Evolutionary conservation across 1,140 invertebrate genomes (phyloP), one percentile per base, ranked within the genome.

Genomic region (Ruditapes philippinarum): DNA sequence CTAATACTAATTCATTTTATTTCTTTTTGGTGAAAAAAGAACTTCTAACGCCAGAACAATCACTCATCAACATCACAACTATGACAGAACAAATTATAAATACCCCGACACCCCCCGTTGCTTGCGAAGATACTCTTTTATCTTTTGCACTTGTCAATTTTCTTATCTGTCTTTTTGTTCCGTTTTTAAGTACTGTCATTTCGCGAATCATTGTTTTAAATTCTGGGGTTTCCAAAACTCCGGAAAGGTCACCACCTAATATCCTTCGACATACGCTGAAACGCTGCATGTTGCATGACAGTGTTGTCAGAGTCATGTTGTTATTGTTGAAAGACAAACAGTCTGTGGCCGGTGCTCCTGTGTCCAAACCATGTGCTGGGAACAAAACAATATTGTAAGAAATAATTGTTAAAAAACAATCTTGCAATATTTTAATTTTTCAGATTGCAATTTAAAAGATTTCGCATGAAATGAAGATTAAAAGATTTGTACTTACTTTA

Each of bases 181-280:
- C 25, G 40, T 74, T 74, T 49, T 28, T 74, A 1, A n/a, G n/a
- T n/a, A 74, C 40, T 2, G 70, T 74, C 70, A 74, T 74, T 11
- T 74, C 70, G 25, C 40, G 4, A 49, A 74, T 74, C 70, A 74
- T 9, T 11, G 22, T 45, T 49, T 14, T 74, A 40, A 74, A 74
- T 28, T 0, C 12, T 45, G 40, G 70, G n/a, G 45, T n/a, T 25
- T 49, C 38, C 2, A 74, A 25, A 14, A 14, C 3, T 14, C 51
- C 11, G 11, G 38, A 42, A 14, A 74, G 25, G 25, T 40, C 70
- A n/a, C 38, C 40, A 14, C 7, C 40, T 12, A 74, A 5, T 9
- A 28, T 25, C 11, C 40, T 38, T 25, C 70, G 45, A n/a, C 70
- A 74, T 0, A 74, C 40, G 25, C 70, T 74, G 40, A 42, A 74